These are phyloP conservation scores for Propithecus perrieri DNA, from an alignment of 2,797 vertebrate genomes.

Conservation along the genomic window DNA sequence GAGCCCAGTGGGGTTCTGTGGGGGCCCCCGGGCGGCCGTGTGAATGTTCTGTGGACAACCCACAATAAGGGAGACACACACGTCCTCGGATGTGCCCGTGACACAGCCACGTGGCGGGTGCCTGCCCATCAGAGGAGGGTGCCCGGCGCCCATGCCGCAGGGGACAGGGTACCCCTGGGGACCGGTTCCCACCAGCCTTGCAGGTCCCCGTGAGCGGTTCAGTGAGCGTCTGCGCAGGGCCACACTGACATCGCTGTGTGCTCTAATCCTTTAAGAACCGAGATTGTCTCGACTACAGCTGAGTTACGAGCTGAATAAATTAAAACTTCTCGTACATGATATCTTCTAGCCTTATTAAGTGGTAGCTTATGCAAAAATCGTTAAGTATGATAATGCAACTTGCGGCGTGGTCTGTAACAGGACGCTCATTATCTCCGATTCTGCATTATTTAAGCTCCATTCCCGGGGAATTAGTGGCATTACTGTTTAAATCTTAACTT, in stretches of 20 bases:
- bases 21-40: background rate
- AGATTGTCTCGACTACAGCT: conserved; percentile 62
- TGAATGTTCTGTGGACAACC: background rate
- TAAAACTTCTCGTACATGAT: conserved; percentile 70
- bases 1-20: background rate
- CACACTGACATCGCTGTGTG: background rate
- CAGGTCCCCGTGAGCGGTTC: conserved; percentile 38
- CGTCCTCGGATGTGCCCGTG: background rate
- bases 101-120: conserved; percentile 38
- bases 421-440: conserved; percentile 50
- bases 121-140: background rate
- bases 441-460: conserved; percentile 61
- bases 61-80: background rate
- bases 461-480: conserved; percentile 62
- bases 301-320: conserved; percentile 77
- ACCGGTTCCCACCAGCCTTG: conserved; percentile 50
- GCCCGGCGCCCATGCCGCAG: rapidly evolving
- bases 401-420: conserved; percentile 27
- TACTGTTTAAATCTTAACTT: conserved; percentile 71
- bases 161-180: background rate
- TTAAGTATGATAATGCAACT: conserved; percentile 63
- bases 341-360: conserved; percentile 77
- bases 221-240: conserved; percentile 69
- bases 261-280: conserved; percentile 78
- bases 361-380: conserved; percentile 76